Base-by-base conservation (phyloP, 2,113 vertebrate species). In the Odobenus rosmarus region DNA sequence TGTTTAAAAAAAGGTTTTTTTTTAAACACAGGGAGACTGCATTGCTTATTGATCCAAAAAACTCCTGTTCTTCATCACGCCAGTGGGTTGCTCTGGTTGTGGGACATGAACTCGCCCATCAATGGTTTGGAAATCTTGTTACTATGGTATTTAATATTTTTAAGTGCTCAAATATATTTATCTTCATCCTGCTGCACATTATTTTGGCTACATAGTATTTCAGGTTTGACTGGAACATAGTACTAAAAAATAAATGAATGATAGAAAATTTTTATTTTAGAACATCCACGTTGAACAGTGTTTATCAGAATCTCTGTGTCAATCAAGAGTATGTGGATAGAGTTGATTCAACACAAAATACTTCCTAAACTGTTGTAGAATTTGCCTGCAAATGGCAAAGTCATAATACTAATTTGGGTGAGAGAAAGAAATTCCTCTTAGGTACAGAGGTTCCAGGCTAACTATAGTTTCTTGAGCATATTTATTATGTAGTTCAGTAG, bases 81-180 rank as follows among this genome's bases (percentile, higher is more conserved):
- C 99, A 99, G 98, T 99, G 99, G 99, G 99, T 99, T 98, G 99
- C 99, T 74, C 99, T 99, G 97, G 99, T 99, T 97, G 99, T 99
- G 61, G 99, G 99, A 88, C 99, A 99, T 79, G 99, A 99, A 88
- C 99, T 99, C 79, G 99, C 99, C 88, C 99, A 99, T 98, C 99
- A 99, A 99, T 99, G 99, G 99, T 99, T 99, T 96, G 99, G 99
- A 95, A 99, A 99, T 99, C 99, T 99, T 96, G 99, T 99, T 98
- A 99, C 99, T 97, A 99, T 99, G 99, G 99, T 99, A 99, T 99
- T 83, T 96, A 98, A 98, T 98, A 97, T 79, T 96, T 97, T 90
- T 94, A 97, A 96, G 82, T 98, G 96, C 97, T 98, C 77, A 95
- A 98, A 95, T 97, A 96, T 88, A 96, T 97, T 97, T 97, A 88